Evolutionary conservation across 2,797 vertebrate genomes (phyloP).

Genomic region (Anableps anableps): DNA sequence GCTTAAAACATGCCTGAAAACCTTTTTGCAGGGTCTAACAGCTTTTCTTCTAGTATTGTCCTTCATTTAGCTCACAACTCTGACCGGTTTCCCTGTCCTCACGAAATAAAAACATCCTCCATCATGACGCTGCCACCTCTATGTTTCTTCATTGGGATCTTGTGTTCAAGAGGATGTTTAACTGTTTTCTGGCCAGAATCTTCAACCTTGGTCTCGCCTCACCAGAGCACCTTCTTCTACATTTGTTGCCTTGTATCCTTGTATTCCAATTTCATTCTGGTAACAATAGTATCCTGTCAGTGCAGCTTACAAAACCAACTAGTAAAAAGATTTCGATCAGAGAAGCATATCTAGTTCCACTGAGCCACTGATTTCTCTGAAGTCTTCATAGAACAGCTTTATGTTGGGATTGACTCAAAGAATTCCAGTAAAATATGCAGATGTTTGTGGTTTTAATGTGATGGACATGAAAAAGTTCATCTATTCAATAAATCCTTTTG

Average conservation of each 20-base stretch:
- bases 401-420: not conserved
- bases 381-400: not conserved
- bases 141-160: not conserved
- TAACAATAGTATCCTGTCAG: no score
- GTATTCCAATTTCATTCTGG: no score
- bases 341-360: not conserved
- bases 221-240: not conserved
- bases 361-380: not conserved
- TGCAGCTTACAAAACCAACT: not conserved
- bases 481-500: not conserved
- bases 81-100: no score
- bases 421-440: not conserved
- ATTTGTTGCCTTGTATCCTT: not conserved
- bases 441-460: not conserved
- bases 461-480: not conserved
- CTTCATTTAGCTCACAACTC: not conserved
- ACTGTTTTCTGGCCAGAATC: not conserved
- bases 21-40: not conserved
- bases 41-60: not conserved
- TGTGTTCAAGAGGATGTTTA: not conserved
- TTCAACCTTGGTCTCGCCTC: not conserved
- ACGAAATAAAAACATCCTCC: not conserved
- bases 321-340: not conserved
- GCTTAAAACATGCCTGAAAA: no score
- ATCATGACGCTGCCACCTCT: not conserved